Evolutionary conservation across 2,113 vertebrate genomes (phyloP).

Genomic region (Gallinago jamesoni): DNA sequence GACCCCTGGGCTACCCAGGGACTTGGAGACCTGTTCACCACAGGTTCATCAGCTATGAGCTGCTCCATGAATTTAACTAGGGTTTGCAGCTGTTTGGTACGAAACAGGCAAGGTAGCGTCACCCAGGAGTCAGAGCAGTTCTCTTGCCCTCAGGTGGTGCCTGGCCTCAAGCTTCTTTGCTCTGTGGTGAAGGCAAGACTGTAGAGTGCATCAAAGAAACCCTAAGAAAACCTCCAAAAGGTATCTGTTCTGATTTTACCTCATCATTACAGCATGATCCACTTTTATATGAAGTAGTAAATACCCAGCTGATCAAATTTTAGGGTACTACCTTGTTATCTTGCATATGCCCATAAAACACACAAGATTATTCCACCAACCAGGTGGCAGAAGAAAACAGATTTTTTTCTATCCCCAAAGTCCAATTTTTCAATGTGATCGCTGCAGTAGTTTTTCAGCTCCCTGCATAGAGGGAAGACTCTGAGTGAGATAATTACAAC

Average conservation of each 20-base stretch:
- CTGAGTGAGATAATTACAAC: background rate
- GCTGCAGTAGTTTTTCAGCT: background rate
- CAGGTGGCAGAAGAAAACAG: background rate
- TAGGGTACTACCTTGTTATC: background rate
- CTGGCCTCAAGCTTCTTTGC: background rate
- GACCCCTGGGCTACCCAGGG: background rate
- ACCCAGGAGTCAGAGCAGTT: background rate
- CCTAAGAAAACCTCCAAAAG: background rate
- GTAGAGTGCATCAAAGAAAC: background rate
- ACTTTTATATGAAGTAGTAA: background rate
- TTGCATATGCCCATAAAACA: background rate
- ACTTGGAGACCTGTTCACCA: background rate
- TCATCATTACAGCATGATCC: background rate
- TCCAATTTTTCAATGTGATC: background rate
- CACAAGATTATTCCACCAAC: background rate
- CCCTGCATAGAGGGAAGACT: background rate
- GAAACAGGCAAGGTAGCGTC: background rate
- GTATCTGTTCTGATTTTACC: background rate
- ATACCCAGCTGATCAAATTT: background rate
- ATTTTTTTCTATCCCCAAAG: background rate
- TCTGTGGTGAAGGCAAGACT: background rate
- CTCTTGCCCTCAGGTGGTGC: background rate
- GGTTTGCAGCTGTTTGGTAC: accelerated
- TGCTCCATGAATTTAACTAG: accelerated
- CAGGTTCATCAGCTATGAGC: background rate